Conservation (phyloP, 2,888 invertebrate species). For the Dione juno region DNA sequence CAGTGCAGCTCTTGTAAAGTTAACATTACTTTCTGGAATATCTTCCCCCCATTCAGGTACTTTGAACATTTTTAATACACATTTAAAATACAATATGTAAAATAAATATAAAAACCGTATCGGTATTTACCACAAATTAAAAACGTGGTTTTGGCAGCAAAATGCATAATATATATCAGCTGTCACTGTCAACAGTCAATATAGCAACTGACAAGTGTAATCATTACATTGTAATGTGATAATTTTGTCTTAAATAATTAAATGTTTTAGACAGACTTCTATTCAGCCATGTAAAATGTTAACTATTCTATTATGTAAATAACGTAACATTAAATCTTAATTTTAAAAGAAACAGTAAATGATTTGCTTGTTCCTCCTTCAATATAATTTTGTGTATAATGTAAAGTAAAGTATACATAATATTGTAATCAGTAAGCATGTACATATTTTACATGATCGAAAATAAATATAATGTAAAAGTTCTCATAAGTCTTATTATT, state of each 20-base stretch:
- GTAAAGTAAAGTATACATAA: too few relatives aligned
- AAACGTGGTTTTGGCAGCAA: conserved; percentile 29
- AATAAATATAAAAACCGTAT: not conserved
- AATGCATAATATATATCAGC: not conserved
- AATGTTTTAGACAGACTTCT: not conserved
- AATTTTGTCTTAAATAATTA: not conserved
- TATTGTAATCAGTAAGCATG: too few relatives aligned
- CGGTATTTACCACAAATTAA: not conserved
- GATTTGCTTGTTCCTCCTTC: too few relatives aligned
- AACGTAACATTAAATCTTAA: too few relatives aligned
- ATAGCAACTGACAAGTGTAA: not conserved
- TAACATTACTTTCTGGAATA: conserved; percentile 51
- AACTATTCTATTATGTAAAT: too few relatives aligned
- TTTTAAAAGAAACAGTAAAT: too few relatives aligned
- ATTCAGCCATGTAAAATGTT: not conserved
- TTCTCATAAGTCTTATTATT: too few relatives aligned
- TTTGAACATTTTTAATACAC: conserved; percentile 58
- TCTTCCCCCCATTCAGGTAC: conserved; percentile 66
- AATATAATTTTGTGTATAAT: too few relatives aligned
- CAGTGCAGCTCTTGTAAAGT: conserved; percentile 52
- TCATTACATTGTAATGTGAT: not conserved
- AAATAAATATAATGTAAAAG: too few relatives aligned
- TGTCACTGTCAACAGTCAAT: conserved; percentile 10
- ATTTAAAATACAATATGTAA: not conserved
- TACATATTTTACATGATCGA: too few relatives aligned